These are phyloP conservation scores for Rhagophthalmus giganteus DNA, from an alignment of 2,888 invertebrate species.

Conservation along the genomic window DNA sequence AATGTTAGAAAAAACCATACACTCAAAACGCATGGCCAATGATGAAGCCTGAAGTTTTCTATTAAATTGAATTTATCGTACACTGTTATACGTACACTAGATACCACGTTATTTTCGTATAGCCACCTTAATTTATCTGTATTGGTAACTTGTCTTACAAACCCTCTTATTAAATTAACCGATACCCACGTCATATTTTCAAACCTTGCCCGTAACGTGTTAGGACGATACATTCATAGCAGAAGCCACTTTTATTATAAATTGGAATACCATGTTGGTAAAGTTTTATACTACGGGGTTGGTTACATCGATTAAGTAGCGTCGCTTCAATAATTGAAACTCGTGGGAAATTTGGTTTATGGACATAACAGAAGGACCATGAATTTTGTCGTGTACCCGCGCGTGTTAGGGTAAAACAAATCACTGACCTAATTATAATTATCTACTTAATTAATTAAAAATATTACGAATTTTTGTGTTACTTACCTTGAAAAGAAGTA, in stretches of 20 bases:
- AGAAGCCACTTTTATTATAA: slow-evolving; percentile 5
- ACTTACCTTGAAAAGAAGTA: no score
- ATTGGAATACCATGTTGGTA: slow-evolving; percentile 11
- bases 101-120: slow-evolving; percentile 2
- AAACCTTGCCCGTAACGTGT: neutral
- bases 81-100: slow-evolving; percentile 1
- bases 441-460: no score
- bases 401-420: no score
- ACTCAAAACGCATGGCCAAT: slow-evolving; percentile 24
- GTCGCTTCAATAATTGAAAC: slow-evolving; percentile 19
- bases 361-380: neutral
- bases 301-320: slow-evolving; percentile 25
- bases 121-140: slow-evolving; percentile 8
- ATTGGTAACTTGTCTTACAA: slow-evolving; percentile 1
- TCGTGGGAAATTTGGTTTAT: slow-evolving; percentile 25
- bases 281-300: slow-evolving; percentile 10
- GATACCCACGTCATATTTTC: slow-evolving; percentile 11
- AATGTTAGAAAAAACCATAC: slow-evolving; percentile 31
- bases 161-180: slow-evolving; percentile 5
- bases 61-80: slow-evolving; percentile 5
- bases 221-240: neutral
- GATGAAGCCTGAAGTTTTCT: slow-evolving; percentile 17
- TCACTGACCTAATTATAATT: no score
- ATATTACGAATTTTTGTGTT: no score
- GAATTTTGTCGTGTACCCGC: neutral